phyloP scores from a whole-genome alignment of 2,797 vertebrate species.

The Microhierax caerulescens region DNA sequence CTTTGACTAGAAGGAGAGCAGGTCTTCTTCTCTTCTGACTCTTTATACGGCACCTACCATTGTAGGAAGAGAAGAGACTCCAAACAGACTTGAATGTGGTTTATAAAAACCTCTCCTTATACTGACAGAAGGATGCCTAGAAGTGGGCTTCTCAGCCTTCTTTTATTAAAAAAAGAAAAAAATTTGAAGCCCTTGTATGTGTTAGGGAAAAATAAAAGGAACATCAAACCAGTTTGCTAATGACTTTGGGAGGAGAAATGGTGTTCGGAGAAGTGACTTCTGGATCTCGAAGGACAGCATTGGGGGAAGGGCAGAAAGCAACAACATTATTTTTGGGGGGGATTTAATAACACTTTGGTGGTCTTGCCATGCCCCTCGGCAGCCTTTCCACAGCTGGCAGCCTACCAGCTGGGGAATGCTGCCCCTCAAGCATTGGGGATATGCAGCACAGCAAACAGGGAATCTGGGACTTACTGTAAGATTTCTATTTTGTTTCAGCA shows the following conservation, averaged over 20 bases:
- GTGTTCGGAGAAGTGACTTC: background rate
- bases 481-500: background rate
- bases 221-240: background rate
- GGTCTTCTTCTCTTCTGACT: slow-evolving; percentile 19
- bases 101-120: background rate
- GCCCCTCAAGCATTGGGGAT: background rate
- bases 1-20: slow-evolving; percentile 32
- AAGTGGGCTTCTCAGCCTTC: background rate
- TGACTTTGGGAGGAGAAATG: background rate
- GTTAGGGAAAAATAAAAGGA: background rate
- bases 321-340: background rate
- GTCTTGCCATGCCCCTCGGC: accelerated
- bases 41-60: slow-evolving; percentile 23
- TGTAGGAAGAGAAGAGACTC: background rate
- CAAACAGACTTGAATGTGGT: background rate
- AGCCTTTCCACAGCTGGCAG: background rate
- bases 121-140: background rate
- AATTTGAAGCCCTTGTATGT: background rate
- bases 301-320: background rate
- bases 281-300: background rate
- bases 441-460: background rate
- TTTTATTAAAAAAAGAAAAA: background rate
- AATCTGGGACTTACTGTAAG: background rate
- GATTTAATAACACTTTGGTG: background rate
- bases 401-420: background rate